These are phyloP conservation scores for Forbesichthys agassizii DNA, from an alignment of 2,113 vertebrate species.

Conservation along the genomic window DNA sequence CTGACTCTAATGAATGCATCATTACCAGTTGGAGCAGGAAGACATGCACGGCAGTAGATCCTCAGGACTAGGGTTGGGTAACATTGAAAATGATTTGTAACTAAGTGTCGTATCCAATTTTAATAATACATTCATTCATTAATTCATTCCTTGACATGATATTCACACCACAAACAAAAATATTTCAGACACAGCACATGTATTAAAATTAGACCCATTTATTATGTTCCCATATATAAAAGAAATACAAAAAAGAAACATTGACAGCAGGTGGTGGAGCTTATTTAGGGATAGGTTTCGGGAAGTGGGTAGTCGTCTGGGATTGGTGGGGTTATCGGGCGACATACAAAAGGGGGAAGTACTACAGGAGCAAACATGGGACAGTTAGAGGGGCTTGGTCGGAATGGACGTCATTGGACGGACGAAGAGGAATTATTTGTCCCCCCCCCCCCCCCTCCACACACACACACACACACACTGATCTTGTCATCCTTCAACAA, in stretches of 20 bases:
- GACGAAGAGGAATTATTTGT: too few relatives aligned
- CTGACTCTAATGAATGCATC: too few relatives aligned
- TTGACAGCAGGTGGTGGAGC: slow-evolving; percentile 53
- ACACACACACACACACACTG: slow-evolving; percentile 19
- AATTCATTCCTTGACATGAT: too few relatives aligned
- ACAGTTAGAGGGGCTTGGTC: slow-evolving; percentile 18
- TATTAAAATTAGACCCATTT: slow-evolving; percentile 81
- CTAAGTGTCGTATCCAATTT: too few relatives aligned
- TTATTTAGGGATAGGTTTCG: background rate
- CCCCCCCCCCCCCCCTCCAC: background rate
- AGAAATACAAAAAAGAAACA: slow-evolving; percentile 83
- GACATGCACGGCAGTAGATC: too few relatives aligned
- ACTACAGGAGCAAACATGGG: slow-evolving; percentile 51
- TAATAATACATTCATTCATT: too few relatives aligned
- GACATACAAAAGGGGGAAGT: slow-evolving; percentile 46
- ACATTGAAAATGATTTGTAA: too few relatives aligned
- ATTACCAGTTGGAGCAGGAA: too few relatives aligned
- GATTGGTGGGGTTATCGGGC: background rate
- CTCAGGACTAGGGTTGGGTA: too few relatives aligned
- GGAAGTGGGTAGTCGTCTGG: background rate
- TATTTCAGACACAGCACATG: slow-evolving; percentile 18
- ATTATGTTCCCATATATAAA: slow-evolving; percentile 81
- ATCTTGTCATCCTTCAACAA: background rate
- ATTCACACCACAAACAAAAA: too few relatives aligned
- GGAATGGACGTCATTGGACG: too few relatives aligned